phyloP scores from a whole-genome alignment of 2,113 vertebrate species.

The Saguinus imperator region DNA sequence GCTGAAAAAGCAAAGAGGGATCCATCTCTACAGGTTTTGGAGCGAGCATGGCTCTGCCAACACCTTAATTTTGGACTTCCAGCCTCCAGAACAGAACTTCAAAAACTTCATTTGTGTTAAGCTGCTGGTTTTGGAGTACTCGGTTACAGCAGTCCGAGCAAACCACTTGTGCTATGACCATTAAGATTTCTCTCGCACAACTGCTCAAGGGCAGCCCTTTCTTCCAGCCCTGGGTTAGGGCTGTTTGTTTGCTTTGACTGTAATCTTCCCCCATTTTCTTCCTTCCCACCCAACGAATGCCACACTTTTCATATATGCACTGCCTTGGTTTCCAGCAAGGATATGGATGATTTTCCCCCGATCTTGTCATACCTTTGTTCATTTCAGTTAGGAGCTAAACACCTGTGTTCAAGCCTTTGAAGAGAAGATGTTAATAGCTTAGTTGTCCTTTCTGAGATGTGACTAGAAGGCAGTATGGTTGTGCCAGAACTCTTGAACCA shows the following conservation, averaged over 20 bases:
- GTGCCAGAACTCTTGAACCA: too few species aligned
- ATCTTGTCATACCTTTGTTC: too few species aligned
- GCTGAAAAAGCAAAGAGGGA: not conserved
- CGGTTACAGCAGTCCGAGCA: not conserved
- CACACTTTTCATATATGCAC: not conserved
- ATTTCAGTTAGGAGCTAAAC: too few species aligned
- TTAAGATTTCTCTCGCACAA: not conserved
- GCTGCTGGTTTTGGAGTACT: not conserved
- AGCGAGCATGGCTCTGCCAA: not conserved
- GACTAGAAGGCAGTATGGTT: too few species aligned
- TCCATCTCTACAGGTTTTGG: not conserved
- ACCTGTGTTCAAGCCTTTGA: too few species aligned
- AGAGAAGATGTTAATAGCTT: too few species aligned
- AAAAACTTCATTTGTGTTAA: not conserved
- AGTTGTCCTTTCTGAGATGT: too few species aligned
- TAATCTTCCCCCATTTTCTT: not conserved
- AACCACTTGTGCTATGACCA: not conserved
- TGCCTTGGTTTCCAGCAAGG: not conserved
- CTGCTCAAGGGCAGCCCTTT: not conserved
- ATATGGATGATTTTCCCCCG: not conserved
- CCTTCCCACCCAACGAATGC: not conserved
- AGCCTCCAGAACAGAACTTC: not conserved
- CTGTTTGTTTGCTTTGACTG: not conserved
- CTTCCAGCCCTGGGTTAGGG: not conserved
- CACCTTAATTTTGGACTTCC: not conserved